Evolutionary conservation across 37 sponge, comb jelly and placozoan genomes (phyloP).

Genomic region (Tethya wilhelma): DNA sequence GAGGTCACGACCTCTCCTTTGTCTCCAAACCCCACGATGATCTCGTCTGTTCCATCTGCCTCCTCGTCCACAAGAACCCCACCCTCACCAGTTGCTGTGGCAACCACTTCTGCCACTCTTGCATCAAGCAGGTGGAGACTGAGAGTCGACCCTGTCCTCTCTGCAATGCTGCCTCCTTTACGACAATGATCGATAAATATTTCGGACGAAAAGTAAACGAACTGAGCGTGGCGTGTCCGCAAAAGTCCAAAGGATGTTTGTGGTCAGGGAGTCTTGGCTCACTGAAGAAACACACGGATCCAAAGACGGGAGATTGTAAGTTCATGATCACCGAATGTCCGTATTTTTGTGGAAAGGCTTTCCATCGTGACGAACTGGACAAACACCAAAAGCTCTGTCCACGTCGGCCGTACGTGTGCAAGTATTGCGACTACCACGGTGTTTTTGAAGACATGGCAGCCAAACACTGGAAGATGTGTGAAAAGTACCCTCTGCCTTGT

Average conservation of each 20-base stretch:
- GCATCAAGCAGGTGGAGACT: slow-evolving; percentile 1
- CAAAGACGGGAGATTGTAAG: slow-evolving; percentile 33
- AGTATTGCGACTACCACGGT: slow-evolving; percentile 24
- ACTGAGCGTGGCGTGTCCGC: slow-evolving; percentile 48
- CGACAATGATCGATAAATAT: slow-evolving; percentile 31
- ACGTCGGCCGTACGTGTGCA: slow-evolving; percentile 23
- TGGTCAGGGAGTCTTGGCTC: slow-evolving; percentile 53
- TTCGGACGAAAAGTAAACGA: slow-evolving; percentile 22
- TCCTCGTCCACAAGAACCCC: slow-evolving; percentile 38
- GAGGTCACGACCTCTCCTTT: slow-evolving; percentile 32
- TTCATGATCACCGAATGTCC: slow-evolving; percentile 12
- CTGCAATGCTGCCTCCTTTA: slow-evolving; percentile 26
- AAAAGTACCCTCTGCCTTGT: slow-evolving; percentile 34
- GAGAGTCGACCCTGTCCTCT: slow-evolving; percentile 31
- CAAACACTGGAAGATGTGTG: slow-evolving; percentile 32
- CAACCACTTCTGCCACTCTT: slow-evolving; percentile 43
- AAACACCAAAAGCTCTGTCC: slow-evolving; percentile 31
- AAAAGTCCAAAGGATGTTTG: slow-evolving; percentile 40
- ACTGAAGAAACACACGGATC: slow-evolving; percentile 31
- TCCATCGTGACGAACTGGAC: neutral
- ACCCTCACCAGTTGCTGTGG: slow-evolving; percentile 65
- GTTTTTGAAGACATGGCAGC: slow-evolving; percentile 28
- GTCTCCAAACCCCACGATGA: slow-evolving; percentile 25
- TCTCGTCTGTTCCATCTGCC: slow-evolving; percentile 50
- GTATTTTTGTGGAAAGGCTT: slow-evolving; percentile 4